phyloP scores from a whole-genome alignment of 2,797 vertebrate species.

The Hyperoplus lanceolatus region DNA sequence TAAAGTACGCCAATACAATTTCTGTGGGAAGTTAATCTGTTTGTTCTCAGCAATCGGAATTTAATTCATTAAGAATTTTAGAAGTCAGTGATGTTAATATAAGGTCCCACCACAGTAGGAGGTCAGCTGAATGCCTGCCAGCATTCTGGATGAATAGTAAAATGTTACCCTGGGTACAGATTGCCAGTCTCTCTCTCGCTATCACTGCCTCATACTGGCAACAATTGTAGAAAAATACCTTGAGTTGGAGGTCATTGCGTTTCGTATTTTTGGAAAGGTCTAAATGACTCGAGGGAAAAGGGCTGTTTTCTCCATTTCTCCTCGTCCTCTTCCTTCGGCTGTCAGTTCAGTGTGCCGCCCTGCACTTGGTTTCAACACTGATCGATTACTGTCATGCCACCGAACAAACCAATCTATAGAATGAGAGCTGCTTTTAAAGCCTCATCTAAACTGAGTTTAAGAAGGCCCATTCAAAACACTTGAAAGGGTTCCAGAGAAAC shows the following conservation, averaged over 20 bases:
- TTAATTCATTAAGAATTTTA: too few relatives aligned
- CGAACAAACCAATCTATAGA: neutral
- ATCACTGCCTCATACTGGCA: too few relatives aligned
- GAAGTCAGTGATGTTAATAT: too few relatives aligned
- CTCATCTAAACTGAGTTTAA: conserved; percentile 11
- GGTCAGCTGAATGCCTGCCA: too few relatives aligned
- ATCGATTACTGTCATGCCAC: neutral
- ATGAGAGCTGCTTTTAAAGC: conserved; percentile 26
- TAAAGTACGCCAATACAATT: too few relatives aligned
- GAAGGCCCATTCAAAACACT: conserved; percentile 10
- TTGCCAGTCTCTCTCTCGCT: too few relatives aligned
- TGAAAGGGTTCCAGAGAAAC: conserved; percentile 29
- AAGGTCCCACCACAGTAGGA: too few relatives aligned
- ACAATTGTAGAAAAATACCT: neutral
- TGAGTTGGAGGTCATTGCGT: too few relatives aligned
- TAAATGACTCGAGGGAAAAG: neutral
- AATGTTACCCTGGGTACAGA: too few relatives aligned
- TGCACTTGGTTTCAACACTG: neutral
- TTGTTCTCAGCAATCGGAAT: too few relatives aligned
- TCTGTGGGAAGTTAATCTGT: too few relatives aligned
- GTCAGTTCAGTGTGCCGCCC: neutral
- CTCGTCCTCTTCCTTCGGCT: neutral
- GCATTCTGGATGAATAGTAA: too few relatives aligned
- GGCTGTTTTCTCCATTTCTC: neutral
- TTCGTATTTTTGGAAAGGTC: neutral